Evolutionary conservation across 2,888 invertebrate species (phyloP).

Genomic region (Parasteatoda lunata): DNA sequence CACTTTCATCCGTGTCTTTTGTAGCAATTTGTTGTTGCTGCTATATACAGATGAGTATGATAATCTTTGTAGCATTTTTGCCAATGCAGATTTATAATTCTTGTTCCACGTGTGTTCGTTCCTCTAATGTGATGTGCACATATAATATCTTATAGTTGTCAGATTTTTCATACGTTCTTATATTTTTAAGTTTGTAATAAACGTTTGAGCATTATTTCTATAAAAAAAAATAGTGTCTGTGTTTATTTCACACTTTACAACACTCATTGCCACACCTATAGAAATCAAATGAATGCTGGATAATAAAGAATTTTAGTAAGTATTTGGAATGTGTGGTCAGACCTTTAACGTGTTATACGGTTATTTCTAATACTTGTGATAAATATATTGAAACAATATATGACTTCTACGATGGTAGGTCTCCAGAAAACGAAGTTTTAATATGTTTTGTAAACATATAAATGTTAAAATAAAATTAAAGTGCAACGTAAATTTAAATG

Average conservation of each 20-base stretch:
- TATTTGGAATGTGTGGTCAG: too few relatives aligned
- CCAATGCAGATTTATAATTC: conserved; percentile 68
- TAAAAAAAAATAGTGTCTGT: conserved; percentile 41
- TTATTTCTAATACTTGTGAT: too few relatives aligned
- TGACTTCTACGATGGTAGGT: too few relatives aligned
- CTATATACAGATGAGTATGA: conserved; percentile 61
- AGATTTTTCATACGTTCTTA: conserved; percentile 69
- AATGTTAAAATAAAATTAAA: too few relatives aligned
- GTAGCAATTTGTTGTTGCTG: conserved; percentile 67
- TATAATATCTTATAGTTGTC: conserved; percentile 68
- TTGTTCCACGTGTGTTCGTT: conserved; percentile 67
- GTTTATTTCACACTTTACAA: conserved; percentile 12
- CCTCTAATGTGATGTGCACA: conserved; percentile 68
- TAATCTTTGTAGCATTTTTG: conserved; percentile 68
- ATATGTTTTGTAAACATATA: too few relatives aligned
- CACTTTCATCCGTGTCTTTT: conserved; percentile 42
- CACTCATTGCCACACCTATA: neutral
- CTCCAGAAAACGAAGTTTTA: too few relatives aligned
- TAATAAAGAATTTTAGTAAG: too few relatives aligned
- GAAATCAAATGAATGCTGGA: too few relatives aligned
- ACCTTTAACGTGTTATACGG: too few relatives aligned
- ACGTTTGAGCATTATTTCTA: conserved; percentile 70
- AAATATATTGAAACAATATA: too few relatives aligned
- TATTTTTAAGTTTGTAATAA: conserved; percentile 70
- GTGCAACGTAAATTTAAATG: too few relatives aligned